Conservation (phyloP, 1,140 invertebrate species). For the Drosophila orosa region DNA sequence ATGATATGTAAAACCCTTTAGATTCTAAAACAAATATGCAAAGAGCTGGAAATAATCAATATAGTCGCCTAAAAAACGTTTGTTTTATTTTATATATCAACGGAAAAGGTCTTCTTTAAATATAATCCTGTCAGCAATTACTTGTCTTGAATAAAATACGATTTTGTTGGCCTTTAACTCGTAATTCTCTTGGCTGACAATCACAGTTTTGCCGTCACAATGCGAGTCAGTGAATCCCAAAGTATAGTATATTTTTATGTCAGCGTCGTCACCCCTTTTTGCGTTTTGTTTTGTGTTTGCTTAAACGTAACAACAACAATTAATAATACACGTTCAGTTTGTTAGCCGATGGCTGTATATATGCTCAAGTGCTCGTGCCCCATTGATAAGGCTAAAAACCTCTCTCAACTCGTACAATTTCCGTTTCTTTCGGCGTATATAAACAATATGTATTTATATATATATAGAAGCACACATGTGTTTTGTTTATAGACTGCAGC, state of each 20-base stretch:
- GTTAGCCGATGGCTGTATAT: slow-evolving; percentile 20
- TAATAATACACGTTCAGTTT: slow-evolving; percentile 18
- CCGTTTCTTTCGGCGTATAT: slow-evolving; percentile 44
- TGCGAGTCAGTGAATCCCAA: slow-evolving; percentile 9
- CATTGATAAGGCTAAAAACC: slow-evolving; percentile 71
- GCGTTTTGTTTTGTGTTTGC: slow-evolving; percentile 57
- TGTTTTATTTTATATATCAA: neutral
- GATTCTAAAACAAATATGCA: neutral
- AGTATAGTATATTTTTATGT: slow-evolving; percentile 19
- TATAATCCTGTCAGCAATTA: neutral
- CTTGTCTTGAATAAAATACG: neutral
- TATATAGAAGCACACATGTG: slow-evolving; percentile 44
- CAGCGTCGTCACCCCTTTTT: slow-evolving; percentile 37
- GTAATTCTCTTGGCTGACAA: neutral
- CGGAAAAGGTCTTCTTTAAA: neutral
- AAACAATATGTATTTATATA: slow-evolving; percentile 7
- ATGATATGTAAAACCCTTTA: no score
- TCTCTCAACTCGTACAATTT: slow-evolving; percentile 52
- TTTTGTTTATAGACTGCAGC: slow-evolving; percentile 60
- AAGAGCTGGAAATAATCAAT: neutral
- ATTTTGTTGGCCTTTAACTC: slow-evolving; percentile 3
- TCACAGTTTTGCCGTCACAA: slow-evolving; percentile 10
- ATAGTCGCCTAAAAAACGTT: neutral
- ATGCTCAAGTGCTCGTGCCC: slow-evolving; percentile 54
- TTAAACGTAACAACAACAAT: slow-evolving; percentile 43